These are phyloP conservation scores for Adelognathus sp. DNA, from an alignment of 2,888 invertebrate genomes.

Conservation along the genomic window DNA sequence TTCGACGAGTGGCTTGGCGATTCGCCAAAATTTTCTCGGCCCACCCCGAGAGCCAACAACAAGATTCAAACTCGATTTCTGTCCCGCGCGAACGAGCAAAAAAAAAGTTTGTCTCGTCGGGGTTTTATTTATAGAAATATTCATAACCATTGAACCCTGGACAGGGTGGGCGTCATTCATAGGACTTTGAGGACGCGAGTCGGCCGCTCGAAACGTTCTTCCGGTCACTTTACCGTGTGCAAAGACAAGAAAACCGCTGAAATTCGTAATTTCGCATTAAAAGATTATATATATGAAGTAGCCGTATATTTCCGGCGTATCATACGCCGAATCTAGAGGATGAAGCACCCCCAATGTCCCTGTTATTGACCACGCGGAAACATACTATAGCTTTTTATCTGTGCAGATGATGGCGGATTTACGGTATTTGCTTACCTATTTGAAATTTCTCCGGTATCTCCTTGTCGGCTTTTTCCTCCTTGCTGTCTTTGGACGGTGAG, in stretches of 20 bases:
- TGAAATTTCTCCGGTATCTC: slow-evolving; percentile 78
- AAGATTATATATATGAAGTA: too few relatives aligned
- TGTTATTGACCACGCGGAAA: too few relatives aligned
- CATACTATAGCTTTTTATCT: background rate
- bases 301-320: too few relatives aligned
- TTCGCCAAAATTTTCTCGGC: slow-evolving; percentile 53
- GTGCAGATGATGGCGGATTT: too few relatives aligned
- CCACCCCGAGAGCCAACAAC: background rate
- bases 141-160: slow-evolving; percentile 60
- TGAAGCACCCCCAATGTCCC: too few relatives aligned
- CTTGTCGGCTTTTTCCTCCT: slow-evolving; percentile 78
- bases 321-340: background rate
- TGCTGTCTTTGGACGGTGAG: slow-evolving; percentile 78
- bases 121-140: slow-evolving; percentile 62
- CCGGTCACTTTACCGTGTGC: slow-evolving; percentile 42
- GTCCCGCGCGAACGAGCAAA: background rate
- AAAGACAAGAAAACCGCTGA: slow-evolving; percentile 31
- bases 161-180: slow-evolving; percentile 63
- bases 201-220: slow-evolving; percentile 12
- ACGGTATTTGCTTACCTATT: slow-evolving; percentile 68
- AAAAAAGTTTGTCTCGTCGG: slow-evolving; percentile 24
- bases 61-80: background rate
- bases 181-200: slow-evolving; percentile 38
- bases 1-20: slow-evolving; percentile 44
- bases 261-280: background rate